These are phyloP conservation scores for Habrosyne pyritoides DNA, from an alignment of 2,888 invertebrate genomes.

Conservation along the genomic window DNA sequence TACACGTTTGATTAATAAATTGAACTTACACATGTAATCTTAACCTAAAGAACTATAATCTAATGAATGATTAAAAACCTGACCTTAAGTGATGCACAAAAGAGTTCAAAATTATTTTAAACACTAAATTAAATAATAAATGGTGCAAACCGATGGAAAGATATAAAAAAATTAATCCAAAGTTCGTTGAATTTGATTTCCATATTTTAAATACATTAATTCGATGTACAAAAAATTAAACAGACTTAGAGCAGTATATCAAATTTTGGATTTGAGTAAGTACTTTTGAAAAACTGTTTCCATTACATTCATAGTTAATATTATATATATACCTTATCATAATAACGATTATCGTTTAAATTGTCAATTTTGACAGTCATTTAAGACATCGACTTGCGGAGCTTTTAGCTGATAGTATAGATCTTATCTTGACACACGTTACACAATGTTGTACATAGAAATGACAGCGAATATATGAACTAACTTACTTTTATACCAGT, in stretches of 20 bases:
- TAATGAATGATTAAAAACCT: no score
- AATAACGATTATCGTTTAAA: background rate
- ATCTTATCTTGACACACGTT: background rate
- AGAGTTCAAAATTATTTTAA: no score
- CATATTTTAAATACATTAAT: no score
- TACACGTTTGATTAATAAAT: no score
- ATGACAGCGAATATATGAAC: background rate
- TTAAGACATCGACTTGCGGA: background rate
- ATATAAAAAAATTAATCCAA: background rate
- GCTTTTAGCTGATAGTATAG: background rate
- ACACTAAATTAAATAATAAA: no score
- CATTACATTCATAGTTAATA: no score
- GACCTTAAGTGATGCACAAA: no score
- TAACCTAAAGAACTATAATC: no score
- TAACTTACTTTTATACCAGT: background rate
- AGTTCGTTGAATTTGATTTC: background rate
- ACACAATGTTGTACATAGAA: background rate
- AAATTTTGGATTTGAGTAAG: background rate
- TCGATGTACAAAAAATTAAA: no score
- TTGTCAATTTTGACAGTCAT: background rate
- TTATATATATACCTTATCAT: no score
- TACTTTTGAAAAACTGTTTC: background rate
- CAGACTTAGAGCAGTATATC: background rate
- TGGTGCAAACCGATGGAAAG: no score
- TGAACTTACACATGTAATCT: no score